Percentiles rank a stretch among this genome's conserved stretches.
These are phyloP conservation scores for Dryobotodes eremita DNA, from an alignment of 2,888 invertebrate species.

Conservation along the genomic window DNA sequence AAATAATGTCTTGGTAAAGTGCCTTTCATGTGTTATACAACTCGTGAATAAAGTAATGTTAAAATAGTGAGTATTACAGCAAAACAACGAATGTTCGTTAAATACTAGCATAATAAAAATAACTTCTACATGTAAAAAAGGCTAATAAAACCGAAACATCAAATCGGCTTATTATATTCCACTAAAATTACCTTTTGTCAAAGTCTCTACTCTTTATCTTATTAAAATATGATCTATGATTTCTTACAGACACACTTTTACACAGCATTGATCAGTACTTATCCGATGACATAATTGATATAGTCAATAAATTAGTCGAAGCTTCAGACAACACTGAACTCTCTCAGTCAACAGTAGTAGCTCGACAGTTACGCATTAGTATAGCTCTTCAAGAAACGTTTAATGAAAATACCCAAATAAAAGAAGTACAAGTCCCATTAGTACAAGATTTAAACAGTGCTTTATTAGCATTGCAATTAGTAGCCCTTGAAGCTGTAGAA, in stretches of 20 bases:
- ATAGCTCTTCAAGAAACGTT: constrained; percentile 9
- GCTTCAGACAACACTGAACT: constrained; percentile 31
- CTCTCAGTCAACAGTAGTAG: constrained; percentile 21
- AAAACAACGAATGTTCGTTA: neutral
- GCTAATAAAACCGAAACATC: neutral
- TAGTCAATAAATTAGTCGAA: constrained; percentile 16
- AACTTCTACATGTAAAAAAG: neutral
- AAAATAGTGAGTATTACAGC: neutral
- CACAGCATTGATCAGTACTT: constrained; percentile 36
- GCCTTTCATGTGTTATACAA: neutral
- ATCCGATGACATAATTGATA: constrained; percentile 17
- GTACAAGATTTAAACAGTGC: constrained; percentile 38
- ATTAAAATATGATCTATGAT: constrained; percentile 13
- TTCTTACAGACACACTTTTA: constrained; percentile 49
- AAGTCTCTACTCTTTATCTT: neutral
- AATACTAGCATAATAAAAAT: neutral
- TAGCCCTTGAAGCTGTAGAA: constrained; percentile 41
- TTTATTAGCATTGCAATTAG: constrained; percentile 45
- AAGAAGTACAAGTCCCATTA: constrained; percentile 5
- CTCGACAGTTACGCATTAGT: constrained; percentile 26
- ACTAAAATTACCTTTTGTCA: too few species aligned
- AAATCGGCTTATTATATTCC: neutral
- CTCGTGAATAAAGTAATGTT: neutral
- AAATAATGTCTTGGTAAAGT: neutral
- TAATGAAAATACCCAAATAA: neutral